These are phyloP conservation scores for Xenopus borealis DNA, from an alignment of 2,113 vertebrate genomes.

Conservation along the genomic window DNA sequence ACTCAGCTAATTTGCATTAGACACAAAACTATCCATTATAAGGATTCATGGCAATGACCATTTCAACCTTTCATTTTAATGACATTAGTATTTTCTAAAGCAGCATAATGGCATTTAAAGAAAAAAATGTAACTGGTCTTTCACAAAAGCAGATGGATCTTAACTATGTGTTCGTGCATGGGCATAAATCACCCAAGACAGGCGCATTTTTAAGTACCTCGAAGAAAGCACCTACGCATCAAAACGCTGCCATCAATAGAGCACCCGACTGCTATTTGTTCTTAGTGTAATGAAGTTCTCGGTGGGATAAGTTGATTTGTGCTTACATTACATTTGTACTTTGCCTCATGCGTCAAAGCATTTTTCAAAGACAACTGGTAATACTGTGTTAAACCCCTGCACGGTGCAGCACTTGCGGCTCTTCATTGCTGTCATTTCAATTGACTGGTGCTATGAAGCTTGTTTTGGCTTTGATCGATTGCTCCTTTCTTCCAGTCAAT, in stretches of 20 bases:
- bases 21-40: no score
- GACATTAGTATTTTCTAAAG: not conserved
- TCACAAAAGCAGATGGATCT: slow-evolving; percentile 8
- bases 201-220: slow-evolving; percentile 23
- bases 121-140: not conserved
- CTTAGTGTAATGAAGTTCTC: slow-evolving; percentile 37
- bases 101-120: not conserved
- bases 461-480: not conserved
- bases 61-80: not conserved
- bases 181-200: slow-evolving; percentile 31
- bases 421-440: not conserved
- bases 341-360: slow-evolving; percentile 9
- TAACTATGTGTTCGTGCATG: slow-evolving; percentile 15
- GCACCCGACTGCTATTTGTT: slow-evolving; percentile 39
- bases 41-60: no score
- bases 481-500: not conserved
- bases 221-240: slow-evolving; percentile 31
- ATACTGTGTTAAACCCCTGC: slow-evolving; percentile 5
- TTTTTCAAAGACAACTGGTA: slow-evolving; percentile 7
- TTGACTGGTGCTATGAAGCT: not conserved
- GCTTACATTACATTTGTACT: slow-evolving; percentile 31
- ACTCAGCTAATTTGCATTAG: no score
- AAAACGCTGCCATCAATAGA: slow-evolving; percentile 29
- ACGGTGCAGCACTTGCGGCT: not conserved
- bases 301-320: slow-evolving; percentile 24